These are phyloP conservation scores for Epinephelus lanceolatus DNA, from an alignment of 2,113 vertebrate species.

Conservation along the genomic window DNA sequence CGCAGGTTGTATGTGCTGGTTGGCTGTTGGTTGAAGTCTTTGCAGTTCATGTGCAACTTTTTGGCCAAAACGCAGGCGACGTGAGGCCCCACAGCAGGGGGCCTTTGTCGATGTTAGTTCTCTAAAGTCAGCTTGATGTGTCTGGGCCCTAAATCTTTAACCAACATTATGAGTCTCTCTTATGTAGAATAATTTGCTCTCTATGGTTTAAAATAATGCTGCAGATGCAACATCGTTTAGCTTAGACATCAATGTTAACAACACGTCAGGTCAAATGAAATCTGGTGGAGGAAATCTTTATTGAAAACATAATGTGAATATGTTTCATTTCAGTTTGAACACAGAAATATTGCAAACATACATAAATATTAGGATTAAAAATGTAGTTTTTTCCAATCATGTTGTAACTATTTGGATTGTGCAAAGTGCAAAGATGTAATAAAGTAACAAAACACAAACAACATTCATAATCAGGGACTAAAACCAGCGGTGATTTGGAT, in stretches of 20 bases:
- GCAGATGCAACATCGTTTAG: not conserved
- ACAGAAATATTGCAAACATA: not conserved
- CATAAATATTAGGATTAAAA: not conserved
- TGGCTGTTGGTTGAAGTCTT: too few relatives aligned
- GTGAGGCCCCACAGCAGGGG: too few relatives aligned
- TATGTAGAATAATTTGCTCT: too few relatives aligned
- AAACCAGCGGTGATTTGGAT: too few relatives aligned
- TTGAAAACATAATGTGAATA: not conserved
- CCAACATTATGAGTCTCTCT: too few relatives aligned
- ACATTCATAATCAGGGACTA: too few relatives aligned
- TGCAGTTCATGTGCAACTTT: too few relatives aligned
- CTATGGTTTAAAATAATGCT: not conserved
- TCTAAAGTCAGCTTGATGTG: too few relatives aligned
- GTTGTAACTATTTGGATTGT: not conserved
- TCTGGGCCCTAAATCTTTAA: too few relatives aligned
- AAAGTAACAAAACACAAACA: not conserved
- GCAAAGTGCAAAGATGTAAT: conserved; percentile 2
- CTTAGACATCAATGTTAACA: not conserved
- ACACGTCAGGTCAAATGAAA: not conserved
- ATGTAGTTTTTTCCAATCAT: not conserved
- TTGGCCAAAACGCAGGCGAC: too few relatives aligned
- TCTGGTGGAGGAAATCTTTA: conserved; percentile 13
- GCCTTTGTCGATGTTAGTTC: too few relatives aligned
- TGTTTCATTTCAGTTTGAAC: not conserved
- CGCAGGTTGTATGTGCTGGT: too few relatives aligned